Conservation (phyloP, 2,888 invertebrate species). For the Synergus japonicus region DNA sequence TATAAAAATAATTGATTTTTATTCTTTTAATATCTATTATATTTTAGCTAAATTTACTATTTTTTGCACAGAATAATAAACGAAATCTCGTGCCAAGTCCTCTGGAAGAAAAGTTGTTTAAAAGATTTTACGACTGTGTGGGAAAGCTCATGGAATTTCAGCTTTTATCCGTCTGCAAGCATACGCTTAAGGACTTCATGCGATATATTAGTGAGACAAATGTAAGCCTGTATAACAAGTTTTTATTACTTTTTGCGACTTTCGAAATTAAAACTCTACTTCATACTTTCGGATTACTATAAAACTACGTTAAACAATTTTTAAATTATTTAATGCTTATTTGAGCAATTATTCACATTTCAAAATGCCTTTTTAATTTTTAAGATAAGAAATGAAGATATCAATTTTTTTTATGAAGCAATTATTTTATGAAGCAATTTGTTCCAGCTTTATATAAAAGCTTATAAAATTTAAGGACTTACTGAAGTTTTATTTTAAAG, state of each 20-base stretch:
- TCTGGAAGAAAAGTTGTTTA: conserved; percentile 83
- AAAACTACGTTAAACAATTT: neutral
- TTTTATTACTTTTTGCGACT: conserved; percentile 8
- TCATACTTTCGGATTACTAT: neutral
- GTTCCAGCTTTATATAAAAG: neutral
- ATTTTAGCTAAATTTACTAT: neutral
- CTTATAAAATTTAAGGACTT: neutral
- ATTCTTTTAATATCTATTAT: too few relatives aligned
- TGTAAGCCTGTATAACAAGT: conserved; percentile 77
- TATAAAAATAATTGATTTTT: too few relatives aligned
- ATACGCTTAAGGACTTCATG: conserved; percentile 89
- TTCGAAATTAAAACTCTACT: neutral
- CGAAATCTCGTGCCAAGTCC: conserved; percentile 85
- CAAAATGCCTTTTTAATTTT: neutral
- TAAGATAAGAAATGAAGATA: too few relatives aligned
- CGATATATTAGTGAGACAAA: conserved; percentile 87
- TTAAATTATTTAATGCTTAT: neutral
- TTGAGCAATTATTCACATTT: neutral
- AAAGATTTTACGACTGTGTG: conserved; percentile 90
- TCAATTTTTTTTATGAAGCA: neutral
- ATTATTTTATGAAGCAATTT: neutral
- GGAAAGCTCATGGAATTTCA: conserved; percentile 94
- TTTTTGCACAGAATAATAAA: conserved; percentile 80
- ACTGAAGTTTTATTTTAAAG: neutral
- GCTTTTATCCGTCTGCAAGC: conserved; percentile 88